A percentile compares a stretch with the other conserved stretches of the same genome.
Conservation (phyloP, 2,113 vertebrate species). For the Prochilodus magdalenae region DNA sequence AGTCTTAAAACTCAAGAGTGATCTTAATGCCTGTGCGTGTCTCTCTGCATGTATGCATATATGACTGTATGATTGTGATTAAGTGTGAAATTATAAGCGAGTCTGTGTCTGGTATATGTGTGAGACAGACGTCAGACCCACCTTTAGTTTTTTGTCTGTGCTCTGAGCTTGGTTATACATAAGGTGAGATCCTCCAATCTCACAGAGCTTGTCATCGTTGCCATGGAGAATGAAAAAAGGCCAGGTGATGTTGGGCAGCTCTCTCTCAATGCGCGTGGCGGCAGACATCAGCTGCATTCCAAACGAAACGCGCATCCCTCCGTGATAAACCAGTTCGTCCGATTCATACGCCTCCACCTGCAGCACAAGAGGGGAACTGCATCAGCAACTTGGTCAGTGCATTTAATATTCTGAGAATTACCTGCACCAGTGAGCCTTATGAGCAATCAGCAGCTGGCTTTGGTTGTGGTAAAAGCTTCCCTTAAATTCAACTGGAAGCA, state of each 20-base stretch:
- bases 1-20: background rate
- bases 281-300: slow-evolving; percentile 88
- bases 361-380: background rate
- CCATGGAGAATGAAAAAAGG: slow-evolving; percentile 94
- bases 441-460: background rate
- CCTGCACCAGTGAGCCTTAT: background rate
- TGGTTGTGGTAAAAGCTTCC: too few species aligned
- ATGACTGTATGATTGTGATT: background rate
- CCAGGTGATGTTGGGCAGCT: slow-evolving; percentile 84
- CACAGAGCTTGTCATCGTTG: slow-evolving; percentile 87
- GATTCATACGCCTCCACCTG: slow-evolving; percentile 87
- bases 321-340: slow-evolving; percentile 86
- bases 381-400: background rate
- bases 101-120: background rate
- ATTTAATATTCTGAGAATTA: background rate
- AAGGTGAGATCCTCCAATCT: slow-evolving; percentile 87
- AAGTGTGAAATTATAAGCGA: too few species aligned
- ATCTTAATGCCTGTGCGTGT: background rate
- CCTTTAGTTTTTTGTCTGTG: slow-evolving; percentile 92
- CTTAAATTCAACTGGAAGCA: too few species aligned
- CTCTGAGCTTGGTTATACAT: slow-evolving; percentile 85
- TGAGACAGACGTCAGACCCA: slow-evolving; percentile 56
- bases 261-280: slow-evolving; percentile 81
- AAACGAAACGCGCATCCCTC: slow-evolving; percentile 87
- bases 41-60: background rate